Conservation (phyloP, 2,797 vertebrate species). For the Caiman crocodilus region DNA sequence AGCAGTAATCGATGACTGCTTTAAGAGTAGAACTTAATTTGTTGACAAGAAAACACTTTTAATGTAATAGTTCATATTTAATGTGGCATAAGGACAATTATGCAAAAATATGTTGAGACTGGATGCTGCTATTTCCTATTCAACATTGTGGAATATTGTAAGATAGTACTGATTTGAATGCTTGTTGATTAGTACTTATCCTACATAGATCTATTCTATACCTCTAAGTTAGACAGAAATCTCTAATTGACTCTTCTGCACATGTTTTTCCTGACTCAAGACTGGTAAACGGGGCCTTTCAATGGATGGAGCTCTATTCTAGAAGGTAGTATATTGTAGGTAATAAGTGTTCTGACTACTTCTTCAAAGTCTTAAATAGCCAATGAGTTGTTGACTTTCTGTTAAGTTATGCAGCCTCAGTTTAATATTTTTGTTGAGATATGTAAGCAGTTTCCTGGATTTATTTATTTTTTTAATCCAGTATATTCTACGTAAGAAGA, state of each 20-base stretch:
- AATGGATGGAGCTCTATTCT: neutral
- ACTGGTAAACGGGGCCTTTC: neutral
- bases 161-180: neutral
- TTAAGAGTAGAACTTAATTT: fast-evolving
- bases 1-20: neutral
- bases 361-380: neutral
- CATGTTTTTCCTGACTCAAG: neutral
- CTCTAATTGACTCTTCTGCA: neutral
- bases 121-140: neutral
- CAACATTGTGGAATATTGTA: neutral
- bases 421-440: slow-evolving; percentile 24
- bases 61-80: neutral
- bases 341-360: neutral
- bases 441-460: slow-evolving; percentile 18
- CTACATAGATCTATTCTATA: fast-evolving
- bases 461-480: slow-evolving; percentile 11
- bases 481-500: too few species aligned
- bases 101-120: neutral
- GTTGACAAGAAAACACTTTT: fast-evolving
- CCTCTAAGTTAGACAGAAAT: neutral
- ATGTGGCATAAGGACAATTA: neutral
- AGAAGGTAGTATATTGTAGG: neutral
- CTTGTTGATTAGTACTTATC: neutral
- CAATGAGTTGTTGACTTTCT: neutral
- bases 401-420: neutral